A percentile compares a stretch with the other conserved stretches of the same genome.
Evolutionary conservation across 2,888 invertebrate genomes (phyloP).

Genomic region (Melanotus villosus): DNA sequence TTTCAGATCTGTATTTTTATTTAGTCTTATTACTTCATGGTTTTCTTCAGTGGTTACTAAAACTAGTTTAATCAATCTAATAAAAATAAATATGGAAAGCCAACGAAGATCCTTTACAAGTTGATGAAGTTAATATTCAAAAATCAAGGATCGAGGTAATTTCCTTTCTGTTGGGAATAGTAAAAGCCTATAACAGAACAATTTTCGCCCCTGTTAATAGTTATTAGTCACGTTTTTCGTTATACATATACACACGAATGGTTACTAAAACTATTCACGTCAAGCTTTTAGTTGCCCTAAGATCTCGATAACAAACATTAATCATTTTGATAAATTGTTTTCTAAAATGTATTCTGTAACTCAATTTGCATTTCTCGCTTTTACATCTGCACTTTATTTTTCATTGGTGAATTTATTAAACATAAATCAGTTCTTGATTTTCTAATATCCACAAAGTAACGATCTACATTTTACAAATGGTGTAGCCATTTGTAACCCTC

Average conservation of each 20-base stretch:
- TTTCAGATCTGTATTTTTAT: too few relatives aligned
- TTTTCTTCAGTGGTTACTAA: too few relatives aligned
- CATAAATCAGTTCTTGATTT: slow-evolving; percentile 29
- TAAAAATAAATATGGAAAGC: too few relatives aligned
- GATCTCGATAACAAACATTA: slow-evolving; percentile 28
- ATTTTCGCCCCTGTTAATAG: slow-evolving; percentile 13
- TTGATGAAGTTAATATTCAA: too few relatives aligned
- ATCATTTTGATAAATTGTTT: slow-evolving; percentile 32
- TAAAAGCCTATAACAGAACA: too few relatives aligned
- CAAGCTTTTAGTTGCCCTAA: slow-evolving; percentile 13
- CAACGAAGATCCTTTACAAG: too few relatives aligned
- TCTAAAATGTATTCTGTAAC: slow-evolving; percentile 15
- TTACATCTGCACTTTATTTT: background rate
- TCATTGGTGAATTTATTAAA: background rate
- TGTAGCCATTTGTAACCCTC: background rate
- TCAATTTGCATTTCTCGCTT: slow-evolving; percentile 25
- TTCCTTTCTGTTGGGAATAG: too few relatives aligned
- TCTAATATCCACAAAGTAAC: background rate
- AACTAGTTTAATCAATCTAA: too few relatives aligned
- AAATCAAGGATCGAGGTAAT: too few relatives aligned
- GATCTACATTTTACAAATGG: background rate
- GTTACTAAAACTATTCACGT: slow-evolving; percentile 4
- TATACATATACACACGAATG: slow-evolving; percentile 3
- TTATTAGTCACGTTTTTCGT: slow-evolving; percentile 17
- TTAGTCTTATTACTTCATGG: too few relatives aligned